Conservation (phyloP, 2,888 invertebrate genomes). For the Conops quadrifasciatus region DNA sequence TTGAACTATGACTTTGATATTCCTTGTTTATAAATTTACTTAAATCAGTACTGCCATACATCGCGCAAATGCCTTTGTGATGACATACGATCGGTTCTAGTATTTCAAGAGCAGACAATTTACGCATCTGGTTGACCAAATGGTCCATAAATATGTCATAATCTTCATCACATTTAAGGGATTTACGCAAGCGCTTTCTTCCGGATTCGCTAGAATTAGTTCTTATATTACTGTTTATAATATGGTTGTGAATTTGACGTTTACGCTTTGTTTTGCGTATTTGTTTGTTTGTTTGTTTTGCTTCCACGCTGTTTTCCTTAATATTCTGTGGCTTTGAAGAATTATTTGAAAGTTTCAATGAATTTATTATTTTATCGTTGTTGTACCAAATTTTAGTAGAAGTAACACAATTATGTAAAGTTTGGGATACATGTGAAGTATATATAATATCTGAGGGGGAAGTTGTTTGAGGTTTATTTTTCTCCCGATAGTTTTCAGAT, state of each 20-base stretch:
- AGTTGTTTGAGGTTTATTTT: not conserved
- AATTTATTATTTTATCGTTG: conserved; percentile 1
- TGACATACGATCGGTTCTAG: conserved; percentile 21
- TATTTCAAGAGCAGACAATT: conserved; percentile 21
- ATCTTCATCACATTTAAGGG: conserved; percentile 21
- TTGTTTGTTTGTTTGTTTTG: conserved; percentile 18
- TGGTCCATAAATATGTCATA: conserved; percentile 30
- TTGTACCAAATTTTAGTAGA: not conserved
- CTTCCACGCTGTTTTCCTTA: not conserved
- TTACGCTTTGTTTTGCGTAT: no score
- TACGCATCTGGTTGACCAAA: conserved; percentile 18
- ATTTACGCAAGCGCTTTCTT: conserved; percentile 23
- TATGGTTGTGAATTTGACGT: conserved; percentile 18
- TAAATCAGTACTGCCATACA: conserved; percentile 13
- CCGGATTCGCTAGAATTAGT: conserved; percentile 1
- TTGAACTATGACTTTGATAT: not conserved
- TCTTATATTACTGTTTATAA: not conserved
- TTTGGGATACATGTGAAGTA: not conserved
- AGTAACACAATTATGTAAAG: not conserved
- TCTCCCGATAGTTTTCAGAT: not conserved
- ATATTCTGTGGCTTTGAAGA: not conserved
- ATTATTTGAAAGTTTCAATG: not conserved
- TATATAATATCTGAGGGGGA: not conserved
- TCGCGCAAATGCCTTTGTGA: conserved; percentile 12
- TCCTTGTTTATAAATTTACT: conserved; percentile 11